phyloP scores from a whole-genome alignment of 2,797 vertebrate genomes.

The Rhabdomys pumilio region DNA sequence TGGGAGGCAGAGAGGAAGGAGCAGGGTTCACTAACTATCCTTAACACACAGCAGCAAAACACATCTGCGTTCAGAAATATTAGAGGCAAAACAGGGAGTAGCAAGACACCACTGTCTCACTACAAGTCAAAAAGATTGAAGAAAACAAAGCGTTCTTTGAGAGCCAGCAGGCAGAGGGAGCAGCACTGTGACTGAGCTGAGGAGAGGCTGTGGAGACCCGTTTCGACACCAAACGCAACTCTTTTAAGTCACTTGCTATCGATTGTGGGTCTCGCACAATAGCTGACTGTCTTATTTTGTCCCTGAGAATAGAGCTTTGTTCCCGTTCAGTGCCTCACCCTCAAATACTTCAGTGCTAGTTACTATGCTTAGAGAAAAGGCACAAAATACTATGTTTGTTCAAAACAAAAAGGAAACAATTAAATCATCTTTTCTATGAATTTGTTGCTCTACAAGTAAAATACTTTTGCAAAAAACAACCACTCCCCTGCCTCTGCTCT shows the following conservation, averaged over 20 bases:
- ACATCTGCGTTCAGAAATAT: slow-evolving; percentile 29
- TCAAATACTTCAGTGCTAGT: slow-evolving; percentile 67
- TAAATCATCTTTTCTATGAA: slow-evolving; percentile 72
- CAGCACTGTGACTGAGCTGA: neutral
- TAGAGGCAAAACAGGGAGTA: slow-evolving; percentile 13
- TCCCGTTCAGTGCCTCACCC: slow-evolving; percentile 58
- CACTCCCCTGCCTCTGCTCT: slow-evolving; percentile 32
- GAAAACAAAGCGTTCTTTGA: slow-evolving; percentile 81
- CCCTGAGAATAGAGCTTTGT: slow-evolving; percentile 75
- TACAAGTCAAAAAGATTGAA: slow-evolving; percentile 37
- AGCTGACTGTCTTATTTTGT: slow-evolving; percentile 53
- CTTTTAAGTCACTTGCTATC: slow-evolving; percentile 40
- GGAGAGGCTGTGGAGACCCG: slow-evolving; percentile 10
- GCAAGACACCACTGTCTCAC: neutral
- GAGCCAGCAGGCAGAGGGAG: slow-evolving; percentile 38
- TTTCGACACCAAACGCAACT: slow-evolving; percentile 71
- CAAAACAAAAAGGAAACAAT: slow-evolving; percentile 65
- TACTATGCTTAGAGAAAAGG: slow-evolving; percentile 70
- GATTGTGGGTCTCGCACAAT: slow-evolving; percentile 67
- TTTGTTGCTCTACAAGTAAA: slow-evolving; percentile 62
- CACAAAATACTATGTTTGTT: slow-evolving; percentile 47
- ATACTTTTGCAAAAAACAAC: slow-evolving; percentile 26
- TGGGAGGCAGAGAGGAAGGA: slow-evolving; percentile 39
- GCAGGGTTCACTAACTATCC: neutral
- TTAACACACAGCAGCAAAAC: slow-evolving; percentile 64